These are phyloP conservation scores for Melanotaenia pygmaea DNA, from an alignment of 2,797 vertebrate genomes.

Conservation along the genomic window DNA sequence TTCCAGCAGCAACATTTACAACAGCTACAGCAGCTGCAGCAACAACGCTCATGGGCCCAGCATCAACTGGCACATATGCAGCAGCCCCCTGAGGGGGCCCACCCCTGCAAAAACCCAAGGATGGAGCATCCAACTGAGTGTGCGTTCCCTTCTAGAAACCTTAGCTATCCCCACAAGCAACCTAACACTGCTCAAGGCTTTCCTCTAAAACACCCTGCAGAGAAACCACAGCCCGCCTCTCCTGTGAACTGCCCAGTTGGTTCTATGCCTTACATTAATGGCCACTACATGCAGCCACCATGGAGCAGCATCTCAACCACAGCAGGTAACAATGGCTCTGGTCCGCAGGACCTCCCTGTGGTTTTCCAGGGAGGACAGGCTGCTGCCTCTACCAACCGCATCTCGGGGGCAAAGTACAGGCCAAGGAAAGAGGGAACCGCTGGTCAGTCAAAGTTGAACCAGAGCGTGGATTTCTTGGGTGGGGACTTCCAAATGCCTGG, in stretches of 20 bases:
- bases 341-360: constrained; percentile 91
- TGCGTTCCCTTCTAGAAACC: constrained; percentile 85
- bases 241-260: constrained; percentile 83
- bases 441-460: constrained; percentile 87
- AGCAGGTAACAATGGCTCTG: constrained; percentile 90
- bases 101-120: constrained; percentile 87
- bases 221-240: constrained; percentile 89
- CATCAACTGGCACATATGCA: constrained; percentile 94
- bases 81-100: constrained; percentile 87
- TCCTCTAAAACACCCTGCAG: constrained; percentile 87
- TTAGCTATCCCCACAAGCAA: constrained; percentile 90
- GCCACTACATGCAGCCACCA: constrained; percentile 92
- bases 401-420: constrained; percentile 89
- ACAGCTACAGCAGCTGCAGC: constrained; percentile 69
- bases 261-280: constrained; percentile 89
- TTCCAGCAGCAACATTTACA: constrained; percentile 74
- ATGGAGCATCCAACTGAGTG: constrained; percentile 86
- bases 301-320: constrained; percentile 92
- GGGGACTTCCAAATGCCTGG: constrained; percentile 90
- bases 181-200: constrained; percentile 88
- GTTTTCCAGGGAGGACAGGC: constrained; percentile 89
- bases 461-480: constrained; percentile 91
- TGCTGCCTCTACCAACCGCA: constrained; percentile 87
- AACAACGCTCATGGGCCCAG: constrained; percentile 91
- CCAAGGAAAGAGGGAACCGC: constrained; percentile 80